phyloP scores from a whole-genome alignment of 2,113 vertebrate genomes.

The Neogobius melanostomus region DNA sequence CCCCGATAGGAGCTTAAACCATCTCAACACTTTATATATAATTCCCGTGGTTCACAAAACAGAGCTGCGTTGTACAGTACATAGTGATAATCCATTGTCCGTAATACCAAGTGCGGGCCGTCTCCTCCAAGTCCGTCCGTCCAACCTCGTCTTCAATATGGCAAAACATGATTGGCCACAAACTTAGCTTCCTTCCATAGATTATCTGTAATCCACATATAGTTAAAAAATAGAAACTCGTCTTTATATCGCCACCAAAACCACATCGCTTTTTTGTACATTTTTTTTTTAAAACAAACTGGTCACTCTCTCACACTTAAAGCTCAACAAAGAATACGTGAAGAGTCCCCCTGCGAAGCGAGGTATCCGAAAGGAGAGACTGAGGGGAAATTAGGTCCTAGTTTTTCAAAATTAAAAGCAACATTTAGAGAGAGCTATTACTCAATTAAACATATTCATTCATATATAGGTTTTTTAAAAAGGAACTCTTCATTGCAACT shows the following conservation, averaged over 20 bases:
- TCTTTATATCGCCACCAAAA: conserved; percentile 39
- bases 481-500: conserved; percentile 45
- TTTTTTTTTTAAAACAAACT: conserved; percentile 33
- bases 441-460: conserved; percentile 9
- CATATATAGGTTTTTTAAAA: conserved; percentile 28
- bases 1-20: neutral
- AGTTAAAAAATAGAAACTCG: conserved; percentile 67
- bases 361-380: conserved; percentile 15
- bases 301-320: conserved; percentile 38
- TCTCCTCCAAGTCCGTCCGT: neutral
- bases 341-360: conserved; percentile 45
- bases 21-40: neutral
- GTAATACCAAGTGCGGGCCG: conserved; percentile 3
- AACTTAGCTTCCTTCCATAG: conserved; percentile 17
- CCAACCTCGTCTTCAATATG: neutral
- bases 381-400: conserved; percentile 30
- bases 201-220: conserved; percentile 42
- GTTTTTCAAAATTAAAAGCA: conserved; percentile 15
- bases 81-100: conserved; percentile 5
- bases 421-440: neutral
- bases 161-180: conserved; percentile 30
- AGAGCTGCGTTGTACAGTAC: conserved; percentile 26
- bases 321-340: conserved; percentile 44
- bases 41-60: conserved; percentile 14
- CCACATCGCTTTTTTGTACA: conserved; percentile 35